phyloP scores from a whole-genome alignment of 2,888 invertebrate species.

The Cheilosia grossa region DNA sequence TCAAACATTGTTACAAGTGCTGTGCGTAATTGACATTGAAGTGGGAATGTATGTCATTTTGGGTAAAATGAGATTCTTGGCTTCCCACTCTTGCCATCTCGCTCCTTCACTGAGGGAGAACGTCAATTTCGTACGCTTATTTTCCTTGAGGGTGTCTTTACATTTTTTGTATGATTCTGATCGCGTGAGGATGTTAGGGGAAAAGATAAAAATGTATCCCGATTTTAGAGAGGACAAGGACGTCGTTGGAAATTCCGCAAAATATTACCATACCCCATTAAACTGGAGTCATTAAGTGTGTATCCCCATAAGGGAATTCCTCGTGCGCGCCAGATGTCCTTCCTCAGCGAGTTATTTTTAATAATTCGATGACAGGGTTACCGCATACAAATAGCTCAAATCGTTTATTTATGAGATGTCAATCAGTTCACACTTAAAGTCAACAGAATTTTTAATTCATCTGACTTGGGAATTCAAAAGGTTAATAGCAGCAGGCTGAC shows the following conservation, averaged over 20 bases:
- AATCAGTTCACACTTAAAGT: too few relatives aligned
- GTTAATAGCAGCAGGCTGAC: too few relatives aligned
- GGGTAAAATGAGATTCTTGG: conserved; percentile 10
- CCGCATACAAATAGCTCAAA: too few relatives aligned
- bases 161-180: neutral
- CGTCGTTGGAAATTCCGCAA: conserved; percentile 7
- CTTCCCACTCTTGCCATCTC: neutral
- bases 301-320: neutral
- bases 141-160: neutral
- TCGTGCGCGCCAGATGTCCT: conserved; percentile 5
- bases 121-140: neutral
- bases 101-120: neutral
- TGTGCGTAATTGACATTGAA: conserved; percentile 11
- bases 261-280: neutral
- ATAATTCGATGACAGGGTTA: too few relatives aligned
- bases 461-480: too few relatives aligned
- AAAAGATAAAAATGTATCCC: conserved; percentile 6
- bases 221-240: conserved; percentile 3
- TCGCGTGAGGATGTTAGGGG: neutral
- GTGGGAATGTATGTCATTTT: conserved; percentile 19
- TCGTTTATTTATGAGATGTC: too few relatives aligned
- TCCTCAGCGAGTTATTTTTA: neutral
- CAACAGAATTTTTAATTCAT: too few relatives aligned
- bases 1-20: neutral
- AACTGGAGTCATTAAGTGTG: conserved; percentile 9